phyloP scores from a whole-genome alignment of 2,113 vertebrate genomes.

The Microcebus jonahi region DNA sequence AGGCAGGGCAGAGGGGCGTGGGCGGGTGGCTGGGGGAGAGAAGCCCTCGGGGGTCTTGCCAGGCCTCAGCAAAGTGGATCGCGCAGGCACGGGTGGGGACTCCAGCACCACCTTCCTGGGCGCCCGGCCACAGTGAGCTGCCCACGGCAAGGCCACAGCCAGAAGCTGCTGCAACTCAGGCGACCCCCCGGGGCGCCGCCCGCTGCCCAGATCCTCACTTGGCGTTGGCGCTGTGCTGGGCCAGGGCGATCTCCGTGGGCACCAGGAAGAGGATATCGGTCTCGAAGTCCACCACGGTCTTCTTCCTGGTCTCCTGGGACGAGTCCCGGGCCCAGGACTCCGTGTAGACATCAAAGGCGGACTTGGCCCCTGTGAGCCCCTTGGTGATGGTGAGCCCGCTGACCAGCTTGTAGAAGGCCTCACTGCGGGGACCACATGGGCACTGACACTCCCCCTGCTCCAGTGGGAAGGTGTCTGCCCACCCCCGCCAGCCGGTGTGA shows the following conservation, averaged over 20 bases:
- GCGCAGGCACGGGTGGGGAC: neutral
- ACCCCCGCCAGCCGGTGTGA: fast-evolving
- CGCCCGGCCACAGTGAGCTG: neutral
- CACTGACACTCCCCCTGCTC: neutral
- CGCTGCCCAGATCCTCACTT: constrained; percentile 83
- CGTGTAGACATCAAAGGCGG: constrained; percentile 86
- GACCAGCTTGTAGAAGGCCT: constrained; percentile 85
- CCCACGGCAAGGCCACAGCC: fast-evolving
- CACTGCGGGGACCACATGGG: constrained; percentile 78
- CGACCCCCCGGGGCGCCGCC: no score
- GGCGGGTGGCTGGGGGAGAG: neutral
- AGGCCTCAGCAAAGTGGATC: neutral
- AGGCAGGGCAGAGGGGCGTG: neutral
- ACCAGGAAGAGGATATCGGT: constrained; percentile 94
- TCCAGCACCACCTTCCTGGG: fast-evolving
- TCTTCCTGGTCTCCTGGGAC: constrained; percentile 87
- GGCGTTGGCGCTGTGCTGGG: constrained; percentile 88
- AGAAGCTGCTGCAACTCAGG: fast-evolving
- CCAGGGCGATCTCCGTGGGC: constrained; percentile 88
- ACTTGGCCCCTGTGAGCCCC: constrained; percentile 79
- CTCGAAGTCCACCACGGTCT: constrained; percentile 87
- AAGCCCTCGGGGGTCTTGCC: neutral
- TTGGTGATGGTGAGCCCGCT: constrained; percentile 84
- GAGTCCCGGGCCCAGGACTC: constrained; percentile 84
- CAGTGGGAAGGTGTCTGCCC: fast-evolving